phyloP scores from a whole-genome alignment of 2,113 vertebrate species.

The Tetrao urogallus region DNA sequence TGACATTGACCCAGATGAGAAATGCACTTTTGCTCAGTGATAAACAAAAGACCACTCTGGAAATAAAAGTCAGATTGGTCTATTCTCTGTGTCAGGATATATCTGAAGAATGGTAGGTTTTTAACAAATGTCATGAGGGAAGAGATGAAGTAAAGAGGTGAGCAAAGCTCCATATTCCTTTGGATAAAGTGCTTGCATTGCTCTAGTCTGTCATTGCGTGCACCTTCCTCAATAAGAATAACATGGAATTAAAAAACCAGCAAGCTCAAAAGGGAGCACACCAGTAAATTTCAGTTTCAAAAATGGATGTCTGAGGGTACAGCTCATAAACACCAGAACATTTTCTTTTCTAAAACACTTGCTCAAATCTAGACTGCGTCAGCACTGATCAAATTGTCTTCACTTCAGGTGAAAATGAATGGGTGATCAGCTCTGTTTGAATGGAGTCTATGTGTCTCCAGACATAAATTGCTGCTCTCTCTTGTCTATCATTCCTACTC shows the following conservation, averaged over 20 bases:
- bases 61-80: background rate
- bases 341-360: background rate
- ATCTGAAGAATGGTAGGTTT: background rate
- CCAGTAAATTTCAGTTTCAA: background rate
- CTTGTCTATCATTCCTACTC: background rate
- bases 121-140: background rate
- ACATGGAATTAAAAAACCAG: background rate
- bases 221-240: background rate
- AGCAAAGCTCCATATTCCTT: background rate
- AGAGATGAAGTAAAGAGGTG: background rate
- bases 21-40: background rate
- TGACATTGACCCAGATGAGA: background rate
- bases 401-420: background rate
- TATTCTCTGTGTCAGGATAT: background rate
- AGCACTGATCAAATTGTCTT: background rate
- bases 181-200: background rate
- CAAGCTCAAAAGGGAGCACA: background rate
- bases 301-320: background rate
- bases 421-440: background rate
- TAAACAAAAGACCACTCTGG: background rate
- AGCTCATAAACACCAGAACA: fast-evolving
- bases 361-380: background rate
- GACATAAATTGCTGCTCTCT: background rate
- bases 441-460: background rate
- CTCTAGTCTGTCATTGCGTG: background rate